Percentiles rank a stretch among this genome's conserved stretches.
Conservation (phyloP, 2,888 invertebrate genomes). For the Tromatobia lineatoria region DNA sequence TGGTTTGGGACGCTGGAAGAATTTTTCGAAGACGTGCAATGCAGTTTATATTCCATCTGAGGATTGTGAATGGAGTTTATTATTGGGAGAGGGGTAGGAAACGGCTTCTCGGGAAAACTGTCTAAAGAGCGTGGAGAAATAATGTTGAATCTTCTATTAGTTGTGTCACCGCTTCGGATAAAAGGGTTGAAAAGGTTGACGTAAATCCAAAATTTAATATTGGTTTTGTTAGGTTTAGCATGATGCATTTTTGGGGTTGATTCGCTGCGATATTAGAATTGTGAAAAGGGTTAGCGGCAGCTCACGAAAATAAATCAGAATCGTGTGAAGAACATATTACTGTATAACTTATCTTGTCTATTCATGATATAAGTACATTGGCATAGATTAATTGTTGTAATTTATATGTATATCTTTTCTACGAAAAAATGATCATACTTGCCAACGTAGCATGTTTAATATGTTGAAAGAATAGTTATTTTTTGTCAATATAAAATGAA, state of each 20-base stretch:
- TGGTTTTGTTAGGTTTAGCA: background rate
- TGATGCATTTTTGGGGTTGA: background rate
- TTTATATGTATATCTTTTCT: no score
- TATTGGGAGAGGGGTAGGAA: background rate
- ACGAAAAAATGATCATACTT: no score
- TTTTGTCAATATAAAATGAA: no score
- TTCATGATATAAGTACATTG: no score
- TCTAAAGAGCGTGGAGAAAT: slow-evolving; percentile 20
- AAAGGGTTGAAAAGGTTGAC: slow-evolving; percentile 5
- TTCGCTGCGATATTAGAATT: background rate
- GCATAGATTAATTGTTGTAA: no score
- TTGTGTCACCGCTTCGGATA: background rate
- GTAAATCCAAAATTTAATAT: background rate
- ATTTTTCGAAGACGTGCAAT: background rate
- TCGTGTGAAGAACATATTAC: no score
- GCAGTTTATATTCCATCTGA: background rate
- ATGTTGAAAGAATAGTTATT: no score
- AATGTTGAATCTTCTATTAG: slow-evolving; percentile 23
- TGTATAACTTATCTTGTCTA: no score
- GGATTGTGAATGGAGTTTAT: background rate
- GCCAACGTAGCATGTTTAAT: background rate
- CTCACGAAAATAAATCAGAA: no score
- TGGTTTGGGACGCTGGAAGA: slow-evolving; percentile 5
- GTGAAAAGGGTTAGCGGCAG: no score
- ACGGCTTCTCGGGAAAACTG: slow-evolving; percentile 18